Conservation (phyloP, 2,888 invertebrate genomes). For the Noctuana brunneofusca region DNA sequence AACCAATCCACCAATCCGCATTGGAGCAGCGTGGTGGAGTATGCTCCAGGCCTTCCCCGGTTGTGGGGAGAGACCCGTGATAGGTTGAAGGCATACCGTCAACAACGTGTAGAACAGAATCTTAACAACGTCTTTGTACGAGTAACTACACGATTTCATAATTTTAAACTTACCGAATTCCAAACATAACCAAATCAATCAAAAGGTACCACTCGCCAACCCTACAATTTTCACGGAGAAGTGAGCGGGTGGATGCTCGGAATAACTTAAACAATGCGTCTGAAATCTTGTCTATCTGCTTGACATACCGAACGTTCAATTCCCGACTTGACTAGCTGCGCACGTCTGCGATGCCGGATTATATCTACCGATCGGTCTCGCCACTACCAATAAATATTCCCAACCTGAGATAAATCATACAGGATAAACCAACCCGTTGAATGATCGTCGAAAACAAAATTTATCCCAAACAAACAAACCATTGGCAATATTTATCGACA, state of each 20-base stretch:
- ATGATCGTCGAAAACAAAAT: conserved; percentile 35
- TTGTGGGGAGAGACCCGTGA: too few species aligned
- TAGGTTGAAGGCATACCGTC: too few species aligned
- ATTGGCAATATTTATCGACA: background rate
- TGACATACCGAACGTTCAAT: conserved; percentile 74
- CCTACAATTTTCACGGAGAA: conserved; percentile 56
- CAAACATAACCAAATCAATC: background rate
- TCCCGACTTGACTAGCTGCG: conserved; percentile 43
- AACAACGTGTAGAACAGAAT: too few species aligned
- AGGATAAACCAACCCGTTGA: conserved; percentile 34
- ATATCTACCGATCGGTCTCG: conserved; percentile 37
- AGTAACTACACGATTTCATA: background rate
- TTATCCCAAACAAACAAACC: conserved; percentile 27
- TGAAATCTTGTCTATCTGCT: conserved; percentile 78
- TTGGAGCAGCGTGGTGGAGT: too few species aligned
- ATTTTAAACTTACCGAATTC: background rate
- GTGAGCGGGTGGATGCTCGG: conserved; percentile 60
- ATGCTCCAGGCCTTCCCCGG: too few species aligned
- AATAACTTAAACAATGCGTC: conserved; percentile 78
- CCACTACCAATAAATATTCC: conserved; percentile 39
- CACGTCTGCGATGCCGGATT: conserved; percentile 43
- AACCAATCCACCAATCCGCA: too few species aligned
- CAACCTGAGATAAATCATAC: conserved; percentile 35
- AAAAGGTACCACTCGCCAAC: conserved; percentile 40
- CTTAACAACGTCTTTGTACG: too few species aligned